Evolutionary conservation across 1,140 invertebrate genomes (phyloP), one percentile per base, ranked within the genome.

Genomic region (Drosophila cardini): DNA sequence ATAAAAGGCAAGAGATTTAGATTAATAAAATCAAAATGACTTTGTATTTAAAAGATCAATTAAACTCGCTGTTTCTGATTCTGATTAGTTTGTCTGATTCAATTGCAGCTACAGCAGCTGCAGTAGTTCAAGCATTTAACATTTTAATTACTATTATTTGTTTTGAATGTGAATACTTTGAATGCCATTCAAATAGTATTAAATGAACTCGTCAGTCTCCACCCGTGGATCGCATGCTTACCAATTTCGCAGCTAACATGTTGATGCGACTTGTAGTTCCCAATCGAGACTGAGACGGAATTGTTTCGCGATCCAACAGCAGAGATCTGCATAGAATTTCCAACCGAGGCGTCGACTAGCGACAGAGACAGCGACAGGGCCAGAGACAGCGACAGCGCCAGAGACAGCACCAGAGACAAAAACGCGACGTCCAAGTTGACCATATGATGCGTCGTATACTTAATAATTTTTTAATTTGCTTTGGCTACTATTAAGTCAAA

Each of bases 161-260:
- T 11, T 0, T 53, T 9, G 7, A 61, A 40, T 65, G 46, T 43
- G 62, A 40, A 76, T 55, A 68, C 60, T 57, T 72, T 26, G 57
- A 62, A 81, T 83, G 52, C 61, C 63, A 76, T 30, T 55, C 43
- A 53, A 83, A 82, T 80, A 46, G 69, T 48, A 26, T 56, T 8
- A 16, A 38, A 18, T 55, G 18, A 32, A 38, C 16, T 36, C 5
- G 18, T 56, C 46, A 26, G 34, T 46, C 52, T 45, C 36, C 53
- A 57, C 38, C 64, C 42, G 15, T 38, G 50, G 34, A n/a, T 56
- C 40, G 57, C 15, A n/a, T 53, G 76, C 90, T 87, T 57, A 91
- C 90, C 90, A 91, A 78, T 76, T 91, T 91, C 26, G 86, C 76
- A 56, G 90, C 80, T 57, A 76, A 76, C 90, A 91, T 91, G 76